Conservation (phyloP, 2,113 vertebrate species). For the Erythrocercus mccallii region DNA sequence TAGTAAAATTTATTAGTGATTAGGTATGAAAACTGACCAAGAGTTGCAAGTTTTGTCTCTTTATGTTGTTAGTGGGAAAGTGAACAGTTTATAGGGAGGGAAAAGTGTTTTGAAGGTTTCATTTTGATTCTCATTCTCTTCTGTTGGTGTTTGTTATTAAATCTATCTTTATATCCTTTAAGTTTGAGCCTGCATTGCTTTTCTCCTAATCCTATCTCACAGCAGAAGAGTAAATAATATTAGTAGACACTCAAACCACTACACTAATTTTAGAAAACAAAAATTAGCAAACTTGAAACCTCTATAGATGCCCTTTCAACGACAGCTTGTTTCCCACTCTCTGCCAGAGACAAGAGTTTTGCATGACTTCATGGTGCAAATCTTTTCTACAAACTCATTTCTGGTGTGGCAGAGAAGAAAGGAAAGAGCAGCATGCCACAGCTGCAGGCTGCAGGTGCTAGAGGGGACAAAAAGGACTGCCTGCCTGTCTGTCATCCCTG, state of each 20-base stretch:
- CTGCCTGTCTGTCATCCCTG: neutral
- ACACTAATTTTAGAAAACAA: neutral
- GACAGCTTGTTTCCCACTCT: neutral
- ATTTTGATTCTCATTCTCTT: neutral
- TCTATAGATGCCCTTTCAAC: neutral
- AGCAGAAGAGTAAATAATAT: neutral
- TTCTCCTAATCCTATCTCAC: neutral
- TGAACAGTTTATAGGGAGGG: neutral
- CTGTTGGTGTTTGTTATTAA: neutral
- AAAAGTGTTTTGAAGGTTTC: neutral
- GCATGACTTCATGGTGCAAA: neutral
- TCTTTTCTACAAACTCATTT: neutral
- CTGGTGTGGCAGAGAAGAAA: neutral
- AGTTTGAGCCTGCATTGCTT: neutral
- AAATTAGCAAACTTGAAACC: neutral
- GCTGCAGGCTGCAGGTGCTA: no score
- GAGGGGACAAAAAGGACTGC: neutral
- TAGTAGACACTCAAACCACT: neutral
- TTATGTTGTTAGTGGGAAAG: neutral
- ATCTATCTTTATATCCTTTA: neutral
- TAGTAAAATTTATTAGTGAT: neutral
- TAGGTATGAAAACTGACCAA: neutral
- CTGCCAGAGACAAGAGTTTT: neutral
- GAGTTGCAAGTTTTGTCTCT: neutral
- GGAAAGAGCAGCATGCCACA: rapidly evolving